These are phyloP conservation scores for Orgyia antiqua DNA, from an alignment of 2,888 invertebrate genomes.

Conservation along the genomic window DNA sequence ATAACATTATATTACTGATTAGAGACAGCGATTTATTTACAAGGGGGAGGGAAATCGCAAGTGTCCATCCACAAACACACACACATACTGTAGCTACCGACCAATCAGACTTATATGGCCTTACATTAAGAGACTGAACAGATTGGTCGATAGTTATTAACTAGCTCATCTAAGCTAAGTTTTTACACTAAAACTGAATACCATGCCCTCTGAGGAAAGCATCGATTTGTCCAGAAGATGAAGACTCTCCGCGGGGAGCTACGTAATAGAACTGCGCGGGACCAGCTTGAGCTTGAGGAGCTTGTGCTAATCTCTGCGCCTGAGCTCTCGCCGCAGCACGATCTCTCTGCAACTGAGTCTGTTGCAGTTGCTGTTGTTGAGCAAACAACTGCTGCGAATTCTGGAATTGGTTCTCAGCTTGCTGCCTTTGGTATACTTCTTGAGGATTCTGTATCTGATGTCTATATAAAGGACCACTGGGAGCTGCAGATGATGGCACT, in stretches of 20 bases:
- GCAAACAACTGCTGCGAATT: constrained; percentile 82
- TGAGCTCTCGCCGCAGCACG: constrained; percentile 74
- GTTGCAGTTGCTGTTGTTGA: constrained; percentile 83
- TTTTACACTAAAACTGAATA: constrained; percentile 76
- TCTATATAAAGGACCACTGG: constrained; percentile 67
- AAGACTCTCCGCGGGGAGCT: constrained; percentile 70
- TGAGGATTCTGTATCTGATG: constrained; percentile 69
- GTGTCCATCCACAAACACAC: constrained; percentile 40
- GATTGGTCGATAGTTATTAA: constrained; percentile 42
- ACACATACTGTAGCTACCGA: constrained; percentile 44
- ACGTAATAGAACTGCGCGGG: constrained; percentile 77
- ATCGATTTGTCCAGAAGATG: constrained; percentile 85
- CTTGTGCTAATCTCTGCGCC: constrained; percentile 54
- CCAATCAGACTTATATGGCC: constrained; percentile 52
- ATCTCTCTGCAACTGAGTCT: constrained; percentile 80
- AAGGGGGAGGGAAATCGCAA: constrained; percentile 40
- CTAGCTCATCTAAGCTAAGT: constrained; percentile 40
- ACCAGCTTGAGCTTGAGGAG: constrained; percentile 50
- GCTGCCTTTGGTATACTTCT: constrained; percentile 79
- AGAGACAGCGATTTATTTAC: constrained; percentile 63
- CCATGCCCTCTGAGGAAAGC: constrained; percentile 87
- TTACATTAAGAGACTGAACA: constrained; percentile 27
- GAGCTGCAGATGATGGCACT: constrained; percentile 45
- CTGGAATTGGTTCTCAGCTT: constrained; percentile 78
- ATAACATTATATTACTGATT: constrained; percentile 61